phyloP scores from a whole-genome alignment of 2,113 vertebrate species.

The Neotragus pygmaeus region DNA sequence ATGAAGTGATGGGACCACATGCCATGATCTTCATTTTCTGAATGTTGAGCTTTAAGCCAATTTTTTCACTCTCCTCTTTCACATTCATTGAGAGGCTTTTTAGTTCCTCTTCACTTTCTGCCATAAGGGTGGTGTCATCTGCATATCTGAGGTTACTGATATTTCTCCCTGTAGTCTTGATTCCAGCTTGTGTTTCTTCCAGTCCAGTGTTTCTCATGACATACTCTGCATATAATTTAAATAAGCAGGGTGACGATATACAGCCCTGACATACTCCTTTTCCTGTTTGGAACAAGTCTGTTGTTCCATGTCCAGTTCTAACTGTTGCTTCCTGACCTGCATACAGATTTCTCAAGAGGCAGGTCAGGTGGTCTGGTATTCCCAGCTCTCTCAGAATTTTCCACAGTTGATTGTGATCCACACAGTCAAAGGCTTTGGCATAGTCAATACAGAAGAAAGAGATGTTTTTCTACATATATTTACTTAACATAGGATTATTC shows the following conservation, averaged over 20 bases:
- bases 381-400: background rate
- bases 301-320: background rate
- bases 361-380: background rate
- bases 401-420: background rate
- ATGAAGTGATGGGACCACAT: background rate
- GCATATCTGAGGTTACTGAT: background rate
- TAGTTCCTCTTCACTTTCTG: background rate
- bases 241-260: background rate
- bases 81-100: background rate
- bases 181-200: background rate
- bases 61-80: background rate
- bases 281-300: background rate
- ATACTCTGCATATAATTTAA: background rate
- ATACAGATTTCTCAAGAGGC: background rate
- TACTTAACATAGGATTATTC: too few species aligned
- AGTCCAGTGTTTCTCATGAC: background rate
- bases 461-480: too few species aligned
- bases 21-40: background rate
- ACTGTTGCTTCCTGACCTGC: background rate
- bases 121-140: background rate
- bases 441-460: background rate
- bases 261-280: background rate
- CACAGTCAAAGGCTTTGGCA: background rate
- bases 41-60: background rate
- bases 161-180: fast-evolving